These are phyloP conservation scores for Scophthalmus maximus DNA, from an alignment of 2,113 vertebrate species.

Conservation along the genomic window DNA sequence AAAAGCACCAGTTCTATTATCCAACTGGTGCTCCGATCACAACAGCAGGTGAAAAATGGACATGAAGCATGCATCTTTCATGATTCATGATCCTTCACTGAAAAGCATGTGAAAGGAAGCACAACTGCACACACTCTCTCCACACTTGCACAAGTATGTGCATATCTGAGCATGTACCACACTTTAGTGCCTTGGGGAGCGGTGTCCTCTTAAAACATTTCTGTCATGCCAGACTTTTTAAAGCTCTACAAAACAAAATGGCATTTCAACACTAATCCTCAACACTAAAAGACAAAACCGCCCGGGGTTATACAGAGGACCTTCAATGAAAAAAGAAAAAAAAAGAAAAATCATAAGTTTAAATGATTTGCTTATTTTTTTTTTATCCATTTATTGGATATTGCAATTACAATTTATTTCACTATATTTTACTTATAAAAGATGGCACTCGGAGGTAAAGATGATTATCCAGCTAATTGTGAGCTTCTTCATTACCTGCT, in stretches of 20 bases:
- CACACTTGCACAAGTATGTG: constrained; percentile 22
- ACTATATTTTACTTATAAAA: background rate
- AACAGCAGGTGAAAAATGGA: constrained; percentile 10
- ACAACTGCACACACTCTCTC: background rate
- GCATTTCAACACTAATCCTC: constrained; percentile 31
- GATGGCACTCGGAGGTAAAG: background rate
- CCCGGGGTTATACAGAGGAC: background rate
- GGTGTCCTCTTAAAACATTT: constrained; percentile 38
- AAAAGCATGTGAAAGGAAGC: constrained; percentile 15
- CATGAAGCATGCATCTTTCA: constrained; percentile 18
- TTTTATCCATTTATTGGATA: background rate
- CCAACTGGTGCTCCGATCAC: too few relatives aligned
- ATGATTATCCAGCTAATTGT: background rate
- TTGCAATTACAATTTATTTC: background rate
- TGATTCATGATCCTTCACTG: constrained; percentile 12
- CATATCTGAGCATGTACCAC: constrained; percentile 20
- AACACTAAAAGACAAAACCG: constrained; percentile 11
- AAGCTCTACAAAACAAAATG: constrained; percentile 48
- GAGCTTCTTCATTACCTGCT: background rate
- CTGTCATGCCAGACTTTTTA: constrained; percentile 56
- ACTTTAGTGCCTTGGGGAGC: constrained; percentile 5
- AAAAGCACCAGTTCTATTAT: too few relatives aligned
- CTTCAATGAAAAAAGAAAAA: background rate
- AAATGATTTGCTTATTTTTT: too few relatives aligned
- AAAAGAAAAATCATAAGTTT: too few relatives aligned